Evolutionary conservation across 2,113 vertebrate genomes (phyloP), one percentile per base, ranked within the genome.

Genomic region (Entomyzon cyanotis): DNA sequence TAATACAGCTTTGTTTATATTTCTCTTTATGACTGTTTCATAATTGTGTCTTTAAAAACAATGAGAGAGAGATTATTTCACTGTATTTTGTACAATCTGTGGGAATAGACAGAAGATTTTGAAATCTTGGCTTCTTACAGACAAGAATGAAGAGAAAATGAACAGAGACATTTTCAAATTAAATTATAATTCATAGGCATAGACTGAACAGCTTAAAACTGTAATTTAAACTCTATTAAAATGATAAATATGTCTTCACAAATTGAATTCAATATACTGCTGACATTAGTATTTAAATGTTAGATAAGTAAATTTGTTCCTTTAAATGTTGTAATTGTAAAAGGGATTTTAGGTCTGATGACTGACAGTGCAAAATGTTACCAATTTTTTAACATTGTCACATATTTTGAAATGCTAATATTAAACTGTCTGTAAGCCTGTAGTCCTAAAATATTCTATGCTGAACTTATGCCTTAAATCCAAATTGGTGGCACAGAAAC

Each of bases 301-400:
- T 88, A 90, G 55, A 84, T 88, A 93, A 94, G 79, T 88, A 86
- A 60, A 75, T 94, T 70, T 94, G 11, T 84, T 92, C 85, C 56
- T 81, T 84, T 90, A 56, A 90, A 86, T 63, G 20, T 47, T 63
- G 52, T 42, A 74, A 88, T 93, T 77, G 13, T 88, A 74, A 88
- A 90, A 92, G 10, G 15, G 42, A 90, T 88, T 94, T 67, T 76
- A 83, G 50, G 47, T 90, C 63, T 95, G 77, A 52, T 63, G 75
- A 95, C 35, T 92, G 87, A 88, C 84, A 93, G 12, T 47, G n/a
- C 74, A 83, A 93, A 81, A 89, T 67, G 17, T 49, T 94, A n/a
- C 27, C 1, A 24, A 85, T 94, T 87, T 94, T 94, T 74, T 50
- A 91, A 46, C 44, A 42, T 77, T 90, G 55, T 74, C 75, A 80